Percentiles rank a stretch among this genome's conserved stretches.
phyloP scores from a whole-genome alignment of 1,140 invertebrate species.

The Hycleus cichorii region DNA sequence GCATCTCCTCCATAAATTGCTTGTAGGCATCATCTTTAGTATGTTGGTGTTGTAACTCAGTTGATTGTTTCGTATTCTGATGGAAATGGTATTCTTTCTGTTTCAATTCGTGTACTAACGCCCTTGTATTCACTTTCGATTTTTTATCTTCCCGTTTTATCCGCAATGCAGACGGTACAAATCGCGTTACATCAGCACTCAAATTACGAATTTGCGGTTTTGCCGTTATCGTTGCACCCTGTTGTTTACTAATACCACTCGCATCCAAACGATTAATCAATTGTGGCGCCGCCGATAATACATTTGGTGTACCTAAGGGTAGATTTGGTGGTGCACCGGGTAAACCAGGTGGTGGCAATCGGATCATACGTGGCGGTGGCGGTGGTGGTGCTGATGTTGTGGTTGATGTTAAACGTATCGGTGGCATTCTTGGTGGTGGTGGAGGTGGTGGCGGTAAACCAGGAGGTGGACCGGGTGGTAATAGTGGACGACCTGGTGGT shows the following conservation, averaged over 20 bases:
- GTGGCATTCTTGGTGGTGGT: conserved; percentile 43
- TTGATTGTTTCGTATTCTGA: conserved; percentile 20
- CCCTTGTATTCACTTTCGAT: conserved; percentile 37
- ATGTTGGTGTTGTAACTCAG: conserved; percentile 40
- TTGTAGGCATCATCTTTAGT: conserved; percentile 97
- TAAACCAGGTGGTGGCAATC: conserved; percentile 49
- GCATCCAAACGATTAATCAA: conserved; percentile 51
- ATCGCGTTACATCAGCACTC: conserved; percentile 90
- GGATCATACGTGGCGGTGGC: conserved; percentile 49
- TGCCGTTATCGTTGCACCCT: conserved; percentile 78
- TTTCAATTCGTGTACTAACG: conserved; percentile 37
- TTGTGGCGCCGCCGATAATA: conserved; percentile 75
- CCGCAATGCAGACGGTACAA: conserved; percentile 85
- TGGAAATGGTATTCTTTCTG: conserved; percentile 39
- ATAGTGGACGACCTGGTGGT: conserved; percentile 52
- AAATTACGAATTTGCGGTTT: conserved; percentile 93
- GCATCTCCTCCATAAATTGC: conserved; percentile 98
- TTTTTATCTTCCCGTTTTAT: conserved; percentile 77
- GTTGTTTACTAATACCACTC: conserved; percentile 40
- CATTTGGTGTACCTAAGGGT: conserved; percentile 51
- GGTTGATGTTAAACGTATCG: conserved; percentile 37
- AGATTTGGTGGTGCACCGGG: conserved; percentile 41
- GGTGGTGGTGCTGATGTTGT: conserved; percentile 40
- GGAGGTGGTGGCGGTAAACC: conserved; percentile 45
- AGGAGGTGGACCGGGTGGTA: conserved; percentile 62